These are phyloP conservation scores for Acanthoscelides obtectus DNA, from an alignment of 2,888 invertebrate species.

Conservation along the genomic window DNA sequence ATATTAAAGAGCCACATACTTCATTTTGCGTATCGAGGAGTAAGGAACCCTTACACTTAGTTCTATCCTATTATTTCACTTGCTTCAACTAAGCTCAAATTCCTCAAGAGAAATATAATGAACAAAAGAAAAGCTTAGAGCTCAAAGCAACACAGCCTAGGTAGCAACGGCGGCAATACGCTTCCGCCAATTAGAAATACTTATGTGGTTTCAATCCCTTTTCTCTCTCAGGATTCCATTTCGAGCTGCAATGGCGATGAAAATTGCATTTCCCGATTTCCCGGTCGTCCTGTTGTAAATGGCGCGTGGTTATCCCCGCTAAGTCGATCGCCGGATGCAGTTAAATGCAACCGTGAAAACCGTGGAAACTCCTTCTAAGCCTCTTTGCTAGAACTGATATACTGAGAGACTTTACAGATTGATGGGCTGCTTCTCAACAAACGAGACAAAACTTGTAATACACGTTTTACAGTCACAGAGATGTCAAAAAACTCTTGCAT, in stretches of 20 bases:
- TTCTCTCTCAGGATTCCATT: background rate
- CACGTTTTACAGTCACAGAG: too few relatives aligned
- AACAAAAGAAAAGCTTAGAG: background rate
- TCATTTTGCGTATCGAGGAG: too few relatives aligned
- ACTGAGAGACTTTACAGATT: background rate
- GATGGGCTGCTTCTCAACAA: too few relatives aligned
- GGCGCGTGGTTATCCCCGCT: background rate
- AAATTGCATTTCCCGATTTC: background rate
- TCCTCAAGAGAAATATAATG: background rate
- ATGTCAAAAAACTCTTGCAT: too few relatives aligned
- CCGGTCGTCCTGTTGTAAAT: background rate
- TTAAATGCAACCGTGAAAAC: background rate
- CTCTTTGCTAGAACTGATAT: background rate
- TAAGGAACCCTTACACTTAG: too few relatives aligned
- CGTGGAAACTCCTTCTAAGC: background rate
- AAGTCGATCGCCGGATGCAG: background rate
- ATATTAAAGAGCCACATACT: too few relatives aligned
- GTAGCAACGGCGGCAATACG: background rate
- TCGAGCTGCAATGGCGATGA: background rate
- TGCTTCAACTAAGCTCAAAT: too few relatives aligned
- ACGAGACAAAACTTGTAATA: too few relatives aligned
- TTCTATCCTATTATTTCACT: too few relatives aligned
- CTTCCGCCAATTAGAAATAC: background rate
- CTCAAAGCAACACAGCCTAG: background rate
- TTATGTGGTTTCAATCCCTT: background rate